Evolutionary conservation across 2,113 vertebrate genomes (phyloP).

Genomic region (Tauraco erythrolophus): DNA sequence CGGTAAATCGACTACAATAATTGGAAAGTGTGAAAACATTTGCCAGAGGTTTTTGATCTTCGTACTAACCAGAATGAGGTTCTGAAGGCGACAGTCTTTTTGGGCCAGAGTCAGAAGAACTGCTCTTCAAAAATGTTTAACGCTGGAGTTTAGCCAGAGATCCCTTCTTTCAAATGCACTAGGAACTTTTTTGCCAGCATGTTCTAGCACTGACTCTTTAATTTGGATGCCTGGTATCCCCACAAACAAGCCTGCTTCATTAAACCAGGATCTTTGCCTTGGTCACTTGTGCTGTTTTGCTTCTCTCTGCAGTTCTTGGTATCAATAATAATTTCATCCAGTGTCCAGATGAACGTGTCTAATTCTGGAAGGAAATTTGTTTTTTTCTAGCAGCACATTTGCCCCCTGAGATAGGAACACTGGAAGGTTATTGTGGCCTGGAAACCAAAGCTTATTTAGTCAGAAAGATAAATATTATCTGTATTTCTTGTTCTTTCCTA

Average conservation of each 20-base stretch:
- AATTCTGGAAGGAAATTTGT: slow-evolving; percentile 39
- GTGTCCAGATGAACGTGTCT: background rate
- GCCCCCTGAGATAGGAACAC: background rate
- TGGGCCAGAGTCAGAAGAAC: background rate
- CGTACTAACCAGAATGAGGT: background rate
- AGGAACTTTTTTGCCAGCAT: background rate
- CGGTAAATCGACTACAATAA: background rate
- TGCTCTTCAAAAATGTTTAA: background rate
- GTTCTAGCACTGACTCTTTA: background rate
- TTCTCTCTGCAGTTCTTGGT: background rate
- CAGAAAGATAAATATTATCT: slow-evolving; percentile 65
- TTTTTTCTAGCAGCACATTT: slow-evolving; percentile 7
- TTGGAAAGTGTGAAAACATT: background rate
- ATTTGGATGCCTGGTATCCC: background rate
- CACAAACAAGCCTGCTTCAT: background rate
- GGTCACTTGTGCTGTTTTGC: background rate
- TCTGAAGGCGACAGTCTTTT: background rate
- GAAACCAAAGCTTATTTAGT: slow-evolving; percentile 5
- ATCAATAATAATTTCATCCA: background rate
- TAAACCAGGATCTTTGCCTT: background rate
- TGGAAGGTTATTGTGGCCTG: slow-evolving; percentile 4
- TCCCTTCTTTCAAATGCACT: background rate
- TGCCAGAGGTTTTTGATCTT: background rate
- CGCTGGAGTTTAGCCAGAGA: background rate
- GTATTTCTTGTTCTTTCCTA: slow-evolving; percentile 61